A percentile compares a stretch with the other conserved stretches of the same genome.
Conservation (phyloP, 2,888 invertebrate genomes). For the Cephonodes hylas region DNA sequence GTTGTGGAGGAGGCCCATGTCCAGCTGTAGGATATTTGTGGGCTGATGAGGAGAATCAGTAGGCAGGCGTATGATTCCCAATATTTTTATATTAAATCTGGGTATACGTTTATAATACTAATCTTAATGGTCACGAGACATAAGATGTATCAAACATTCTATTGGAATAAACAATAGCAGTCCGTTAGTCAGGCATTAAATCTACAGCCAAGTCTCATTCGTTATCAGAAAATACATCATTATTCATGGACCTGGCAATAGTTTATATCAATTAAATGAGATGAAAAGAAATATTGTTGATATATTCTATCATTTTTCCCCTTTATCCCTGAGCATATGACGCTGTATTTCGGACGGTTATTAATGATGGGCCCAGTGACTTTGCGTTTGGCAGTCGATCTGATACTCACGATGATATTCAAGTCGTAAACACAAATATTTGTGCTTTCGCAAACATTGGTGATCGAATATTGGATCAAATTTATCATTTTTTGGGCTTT, state of each 20-base stretch:
- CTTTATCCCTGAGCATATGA: constrained; percentile 1
- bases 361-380: background rate
- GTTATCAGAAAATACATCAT: background rate
- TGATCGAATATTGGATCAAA: background rate
- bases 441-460: background rate
- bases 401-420: background rate
- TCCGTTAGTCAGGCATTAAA: background rate
- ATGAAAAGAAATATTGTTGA: background rate
- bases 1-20: too few species aligned
- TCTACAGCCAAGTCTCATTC: background rate
- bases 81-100: too few species aligned
- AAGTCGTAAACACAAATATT: background rate
- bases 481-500: too few species aligned
- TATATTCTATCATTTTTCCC: constrained; percentile 5
- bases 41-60: too few species aligned
- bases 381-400: background rate
- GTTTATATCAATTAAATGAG: constrained; percentile 9
- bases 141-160: too few species aligned
- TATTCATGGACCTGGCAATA: background rate
- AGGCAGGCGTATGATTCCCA: too few species aligned
- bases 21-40: too few species aligned
- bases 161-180: too few species aligned
- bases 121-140: too few species aligned
- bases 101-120: too few species aligned
- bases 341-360: background rate